These are phyloP conservation scores for Tragelaphus scriptus DNA, from an alignment of 2,113 vertebrate genomes.

Conservation along the genomic window DNA sequence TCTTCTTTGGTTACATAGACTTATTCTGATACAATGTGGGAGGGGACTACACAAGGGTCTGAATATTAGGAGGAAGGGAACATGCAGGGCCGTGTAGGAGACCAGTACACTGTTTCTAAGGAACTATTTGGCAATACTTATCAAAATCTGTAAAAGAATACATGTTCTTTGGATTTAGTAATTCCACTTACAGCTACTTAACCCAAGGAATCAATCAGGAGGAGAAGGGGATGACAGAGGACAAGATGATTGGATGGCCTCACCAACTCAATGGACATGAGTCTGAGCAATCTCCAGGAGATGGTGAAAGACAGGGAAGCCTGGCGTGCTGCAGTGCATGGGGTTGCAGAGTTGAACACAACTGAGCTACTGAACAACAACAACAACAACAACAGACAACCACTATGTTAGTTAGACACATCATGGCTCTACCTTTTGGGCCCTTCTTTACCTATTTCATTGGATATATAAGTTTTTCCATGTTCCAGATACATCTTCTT, in stretches of 20 bases:
- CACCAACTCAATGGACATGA: neutral
- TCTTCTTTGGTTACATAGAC: neutral
- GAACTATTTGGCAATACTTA: neutral
- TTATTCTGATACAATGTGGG: neutral
- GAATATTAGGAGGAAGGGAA: neutral
- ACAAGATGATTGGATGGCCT: neutral
- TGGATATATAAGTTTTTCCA: neutral
- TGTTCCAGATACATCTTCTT: neutral
- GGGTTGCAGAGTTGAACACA: neutral
- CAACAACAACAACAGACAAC: too few relatives aligned
- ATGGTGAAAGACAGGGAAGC: neutral
- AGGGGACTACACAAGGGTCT: neutral
- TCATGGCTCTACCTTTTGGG: neutral
- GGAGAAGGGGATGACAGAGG: neutral
- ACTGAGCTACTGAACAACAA: neutral
- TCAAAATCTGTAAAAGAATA: neutral
- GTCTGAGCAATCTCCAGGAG: neutral
- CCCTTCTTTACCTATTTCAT: neutral
- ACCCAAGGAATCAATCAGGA: neutral
- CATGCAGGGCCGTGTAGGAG: neutral
- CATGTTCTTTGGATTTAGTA: neutral
- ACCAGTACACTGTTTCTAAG: neutral
- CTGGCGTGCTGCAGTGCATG: neutral
- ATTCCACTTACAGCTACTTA: neutral
- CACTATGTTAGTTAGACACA: neutral